phyloP scores from a whole-genome alignment of 1,140 invertebrate genomes.

The Penaeus japonicus region DNA sequence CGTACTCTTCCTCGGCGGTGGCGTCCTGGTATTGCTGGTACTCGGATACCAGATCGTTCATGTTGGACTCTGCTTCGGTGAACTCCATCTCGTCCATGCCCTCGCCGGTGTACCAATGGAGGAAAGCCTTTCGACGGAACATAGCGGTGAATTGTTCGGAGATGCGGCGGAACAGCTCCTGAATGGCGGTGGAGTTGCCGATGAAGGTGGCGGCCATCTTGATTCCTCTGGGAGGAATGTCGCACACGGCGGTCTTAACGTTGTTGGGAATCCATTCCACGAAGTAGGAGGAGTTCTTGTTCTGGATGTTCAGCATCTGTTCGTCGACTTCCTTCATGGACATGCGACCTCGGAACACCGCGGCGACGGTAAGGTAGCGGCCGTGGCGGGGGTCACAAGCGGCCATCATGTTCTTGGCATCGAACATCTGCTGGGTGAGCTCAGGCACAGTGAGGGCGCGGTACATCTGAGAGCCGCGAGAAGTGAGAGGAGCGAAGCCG shows the following conservation, averaged over 20 bases:
- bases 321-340: slow-evolving; percentile 48
- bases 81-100: slow-evolving; percentile 51
- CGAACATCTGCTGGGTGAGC: slow-evolving; percentile 49
- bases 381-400: slow-evolving; percentile 44
- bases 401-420: slow-evolving; percentile 50
- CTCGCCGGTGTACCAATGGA: slow-evolving; percentile 41
- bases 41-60: slow-evolving; percentile 40
- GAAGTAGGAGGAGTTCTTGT: slow-evolving; percentile 46
- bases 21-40: slow-evolving; percentile 44
- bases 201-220: slow-evolving; percentile 49
- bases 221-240: slow-evolving; percentile 44
- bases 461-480: slow-evolving; percentile 44
- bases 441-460: slow-evolving; percentile 43
- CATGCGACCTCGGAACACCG: slow-evolving; percentile 41
- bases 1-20: slow-evolving; percentile 43
- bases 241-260: slow-evolving; percentile 44
- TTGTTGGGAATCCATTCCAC: slow-evolving; percentile 47
- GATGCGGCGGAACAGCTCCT: slow-evolving; percentile 46
- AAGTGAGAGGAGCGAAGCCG: slow-evolving; percentile 39
- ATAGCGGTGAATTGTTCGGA: slow-evolving; percentile 48
- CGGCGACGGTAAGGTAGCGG: slow-evolving; percentile 46
- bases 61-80: slow-evolving; percentile 41
- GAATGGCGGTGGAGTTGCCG: slow-evolving; percentile 43
- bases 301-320: slow-evolving; percentile 46
- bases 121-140: slow-evolving; percentile 47